Percentiles rank a stretch among this genome's conserved stretches.
Conservation (phyloP, 2,888 invertebrate genomes). For the Mamestra brassicae region DNA sequence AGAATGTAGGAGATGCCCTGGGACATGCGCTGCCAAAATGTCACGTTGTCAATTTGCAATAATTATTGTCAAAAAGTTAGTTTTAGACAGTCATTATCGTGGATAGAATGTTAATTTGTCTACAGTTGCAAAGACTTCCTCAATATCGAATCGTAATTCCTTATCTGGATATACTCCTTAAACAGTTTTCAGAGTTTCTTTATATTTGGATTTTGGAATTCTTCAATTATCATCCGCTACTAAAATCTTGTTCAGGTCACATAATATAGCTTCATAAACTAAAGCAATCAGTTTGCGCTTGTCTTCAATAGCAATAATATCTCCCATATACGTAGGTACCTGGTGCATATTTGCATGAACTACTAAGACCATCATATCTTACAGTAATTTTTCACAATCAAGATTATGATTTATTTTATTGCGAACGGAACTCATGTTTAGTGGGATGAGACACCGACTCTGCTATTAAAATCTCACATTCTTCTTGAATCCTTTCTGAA, state of each 20-base stretch:
- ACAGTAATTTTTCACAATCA: constrained; percentile 50
- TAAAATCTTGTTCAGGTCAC: neutral
- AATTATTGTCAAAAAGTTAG: no score
- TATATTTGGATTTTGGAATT: neutral
- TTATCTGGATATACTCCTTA: neutral
- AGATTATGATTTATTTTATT: constrained; percentile 23
- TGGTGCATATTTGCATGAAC: neutral
- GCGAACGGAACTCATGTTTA: constrained; percentile 8
- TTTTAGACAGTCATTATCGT: neutral
- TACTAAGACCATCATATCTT: constrained; percentile 12
- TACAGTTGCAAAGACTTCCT: neutral
- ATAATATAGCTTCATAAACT: neutral
- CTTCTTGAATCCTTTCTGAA: no score
- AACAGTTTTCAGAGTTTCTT: neutral
- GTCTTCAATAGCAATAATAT: constrained; percentile 17
- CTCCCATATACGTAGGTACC: constrained; percentile 7
- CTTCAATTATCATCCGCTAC: neutral
- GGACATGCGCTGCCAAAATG: no score
- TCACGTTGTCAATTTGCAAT: neutral
- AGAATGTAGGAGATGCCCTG: neutral
- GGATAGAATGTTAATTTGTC: neutral
- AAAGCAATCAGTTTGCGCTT: constrained; percentile 28
- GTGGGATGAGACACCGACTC: no score
- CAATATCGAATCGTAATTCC: neutral
- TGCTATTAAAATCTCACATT: no score